A percentile compares a stretch with the other conserved stretches of the same genome.
Evolutionary conservation across 2,888 invertebrate genomes (phyloP).

Genomic region (Dryadula phaetusa): DNA sequence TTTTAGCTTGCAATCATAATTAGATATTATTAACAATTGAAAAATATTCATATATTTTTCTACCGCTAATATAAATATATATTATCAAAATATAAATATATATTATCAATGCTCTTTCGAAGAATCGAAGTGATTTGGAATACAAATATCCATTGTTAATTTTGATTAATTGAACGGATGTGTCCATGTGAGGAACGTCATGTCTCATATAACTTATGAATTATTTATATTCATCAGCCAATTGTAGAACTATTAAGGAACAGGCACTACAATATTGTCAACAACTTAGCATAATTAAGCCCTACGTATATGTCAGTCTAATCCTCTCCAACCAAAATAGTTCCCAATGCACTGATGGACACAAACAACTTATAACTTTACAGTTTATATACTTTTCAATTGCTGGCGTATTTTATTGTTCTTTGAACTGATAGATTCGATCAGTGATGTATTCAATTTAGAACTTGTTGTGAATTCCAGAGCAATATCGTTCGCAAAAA

Average conservation of each 20-base stretch:
- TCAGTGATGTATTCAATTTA: too few relatives aligned
- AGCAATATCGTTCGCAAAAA: neutral
- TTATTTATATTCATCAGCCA: slow-evolving; percentile 7
- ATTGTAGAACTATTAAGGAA: slow-evolving; percentile 8
- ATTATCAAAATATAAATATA: neutral
- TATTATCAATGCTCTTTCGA: neutral
- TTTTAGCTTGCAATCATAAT: neutral
- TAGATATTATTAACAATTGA: neutral
- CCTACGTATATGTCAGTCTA: slow-evolving; percentile 16
- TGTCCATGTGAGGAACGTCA: too few relatives aligned
- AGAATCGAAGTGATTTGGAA: neutral
- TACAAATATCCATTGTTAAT: slow-evolving; percentile 2
- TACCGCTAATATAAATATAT: too few relatives aligned
- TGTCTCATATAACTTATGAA: neutral
- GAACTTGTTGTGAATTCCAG: too few relatives aligned
- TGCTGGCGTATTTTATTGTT: neutral
- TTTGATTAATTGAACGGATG: neutral
- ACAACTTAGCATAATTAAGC: slow-evolving; percentile 11
- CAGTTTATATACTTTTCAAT: neutral
- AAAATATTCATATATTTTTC: too few relatives aligned
- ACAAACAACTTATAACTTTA: neutral
- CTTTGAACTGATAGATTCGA: neutral
- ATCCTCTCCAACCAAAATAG: slow-evolving; percentile 12
- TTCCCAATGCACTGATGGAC: neutral
- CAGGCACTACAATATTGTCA: slow-evolving; percentile 23